phyloP scores from a whole-genome alignment of 64 coral and sea anemone species.

The Montipora foliosa region DNA sequence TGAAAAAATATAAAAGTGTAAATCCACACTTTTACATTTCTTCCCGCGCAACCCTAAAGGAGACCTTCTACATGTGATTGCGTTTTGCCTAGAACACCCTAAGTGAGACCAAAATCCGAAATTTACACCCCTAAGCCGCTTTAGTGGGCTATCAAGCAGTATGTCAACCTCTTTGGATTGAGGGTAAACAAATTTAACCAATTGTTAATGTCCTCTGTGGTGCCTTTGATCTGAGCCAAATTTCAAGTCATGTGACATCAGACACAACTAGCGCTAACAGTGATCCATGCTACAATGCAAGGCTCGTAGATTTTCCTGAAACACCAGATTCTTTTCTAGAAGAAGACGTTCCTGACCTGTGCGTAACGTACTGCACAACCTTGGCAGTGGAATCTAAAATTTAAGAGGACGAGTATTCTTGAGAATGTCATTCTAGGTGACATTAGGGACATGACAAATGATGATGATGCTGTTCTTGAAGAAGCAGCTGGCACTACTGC shows the following conservation, averaged over 20 bases:
- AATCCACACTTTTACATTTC: too few relatives aligned
- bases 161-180: background rate
- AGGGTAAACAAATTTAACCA: background rate
- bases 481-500: too few relatives aligned
- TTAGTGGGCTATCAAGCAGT: background rate
- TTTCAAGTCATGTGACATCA: background rate
- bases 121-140: background rate
- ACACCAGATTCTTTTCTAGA: background rate
- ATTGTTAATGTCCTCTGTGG: background rate
- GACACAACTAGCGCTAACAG: background rate
- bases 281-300: background rate
- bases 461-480: too few relatives aligned
- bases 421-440: slow-evolving; percentile 8
- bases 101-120: background rate
- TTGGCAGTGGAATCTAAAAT: slow-evolving; percentile 9
- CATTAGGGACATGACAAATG: background rate
- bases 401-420: background rate
- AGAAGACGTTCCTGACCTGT: background rate
- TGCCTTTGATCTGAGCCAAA: background rate
- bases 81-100: too few relatives aligned
- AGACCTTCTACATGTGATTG: too few relatives aligned
- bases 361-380: background rate
- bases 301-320: background rate
- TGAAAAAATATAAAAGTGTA: too few relatives aligned
- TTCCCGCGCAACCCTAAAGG: too few relatives aligned